Evolutionary conservation across 2,797 vertebrate species (phyloP).

Genomic region (Bradypodion ventrale): DNA sequence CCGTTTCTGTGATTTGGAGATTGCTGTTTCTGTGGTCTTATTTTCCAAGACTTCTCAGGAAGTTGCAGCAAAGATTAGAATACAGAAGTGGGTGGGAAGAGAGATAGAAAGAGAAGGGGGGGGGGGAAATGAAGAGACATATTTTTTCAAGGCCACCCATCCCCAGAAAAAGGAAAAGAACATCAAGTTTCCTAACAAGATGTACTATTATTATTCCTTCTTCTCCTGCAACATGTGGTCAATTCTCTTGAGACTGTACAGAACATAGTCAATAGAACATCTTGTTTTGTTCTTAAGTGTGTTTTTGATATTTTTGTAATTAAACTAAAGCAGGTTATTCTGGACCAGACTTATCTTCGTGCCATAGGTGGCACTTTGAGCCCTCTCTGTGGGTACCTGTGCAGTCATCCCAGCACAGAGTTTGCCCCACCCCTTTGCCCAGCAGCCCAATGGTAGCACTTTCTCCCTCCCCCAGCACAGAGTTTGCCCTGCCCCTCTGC

Average conservation of each 20-base stretch:
- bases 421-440: too few species aligned
- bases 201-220: background rate
- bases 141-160: background rate
- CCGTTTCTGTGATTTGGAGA: constrained; percentile 62
- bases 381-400: too few species aligned
- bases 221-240: background rate
- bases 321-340: background rate
- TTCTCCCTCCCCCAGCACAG: too few species aligned
- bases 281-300: background rate
- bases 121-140: background rate
- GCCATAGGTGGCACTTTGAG: too few species aligned
- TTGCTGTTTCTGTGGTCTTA: constrained; percentile 52
- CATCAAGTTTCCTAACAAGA: background rate
- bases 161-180: background rate
- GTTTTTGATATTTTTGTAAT: background rate
- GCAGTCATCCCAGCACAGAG: too few species aligned
- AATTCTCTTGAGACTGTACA: background rate
- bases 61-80: background rate
- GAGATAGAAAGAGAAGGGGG: background rate
- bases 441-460: too few species aligned
- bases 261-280: background rate
- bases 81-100: background rate
- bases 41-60: constrained; percentile 51
- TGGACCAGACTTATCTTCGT: background rate
- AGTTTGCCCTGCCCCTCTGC: too few species aligned